Evolutionary conservation across 2,888 invertebrate genomes (phyloP).

Genomic region (Drosophila fulvimacula): DNA sequence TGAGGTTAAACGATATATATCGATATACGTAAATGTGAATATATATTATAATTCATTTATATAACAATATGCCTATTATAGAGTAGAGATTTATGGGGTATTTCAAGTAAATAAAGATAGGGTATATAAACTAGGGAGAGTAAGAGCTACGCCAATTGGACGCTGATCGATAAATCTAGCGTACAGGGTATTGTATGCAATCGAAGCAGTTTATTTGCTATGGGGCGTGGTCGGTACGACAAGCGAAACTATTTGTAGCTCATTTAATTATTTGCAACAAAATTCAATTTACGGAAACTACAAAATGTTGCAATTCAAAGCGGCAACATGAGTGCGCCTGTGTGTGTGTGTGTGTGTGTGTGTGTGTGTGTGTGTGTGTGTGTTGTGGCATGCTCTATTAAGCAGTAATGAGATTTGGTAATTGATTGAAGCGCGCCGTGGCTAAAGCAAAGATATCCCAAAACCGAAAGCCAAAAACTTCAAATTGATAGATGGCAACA

Average conservation of each 20-base stretch:
- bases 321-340: background rate
- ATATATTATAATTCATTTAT: background rate
- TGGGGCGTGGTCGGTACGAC: constrained; percentile 13
- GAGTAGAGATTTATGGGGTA: background rate
- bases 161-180: too few relatives aligned
- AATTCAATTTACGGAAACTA: constrained; percentile 41
- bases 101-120: background rate
- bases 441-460: constrained; percentile 34
- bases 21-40: background rate
- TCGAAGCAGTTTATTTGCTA: constrained; percentile 21
- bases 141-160: background rate
- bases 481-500: constrained; percentile 62
- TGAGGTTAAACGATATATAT: background rate
- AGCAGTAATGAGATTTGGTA: constrained; percentile 78
- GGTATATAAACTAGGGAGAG: background rate
- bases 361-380: constrained; percentile 15
- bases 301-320: constrained; percentile 45
- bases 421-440: constrained; percentile 67
- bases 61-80: background rate
- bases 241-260: constrained; percentile 26
- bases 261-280: constrained; percentile 51
- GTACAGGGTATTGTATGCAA: constrained; percentile 19
- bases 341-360: constrained; percentile 7
- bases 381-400: constrained; percentile 71
- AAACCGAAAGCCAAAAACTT: constrained; percentile 48